Conservation (phyloP, 2,113 vertebrate species). For the Melierax canorus region DNA sequence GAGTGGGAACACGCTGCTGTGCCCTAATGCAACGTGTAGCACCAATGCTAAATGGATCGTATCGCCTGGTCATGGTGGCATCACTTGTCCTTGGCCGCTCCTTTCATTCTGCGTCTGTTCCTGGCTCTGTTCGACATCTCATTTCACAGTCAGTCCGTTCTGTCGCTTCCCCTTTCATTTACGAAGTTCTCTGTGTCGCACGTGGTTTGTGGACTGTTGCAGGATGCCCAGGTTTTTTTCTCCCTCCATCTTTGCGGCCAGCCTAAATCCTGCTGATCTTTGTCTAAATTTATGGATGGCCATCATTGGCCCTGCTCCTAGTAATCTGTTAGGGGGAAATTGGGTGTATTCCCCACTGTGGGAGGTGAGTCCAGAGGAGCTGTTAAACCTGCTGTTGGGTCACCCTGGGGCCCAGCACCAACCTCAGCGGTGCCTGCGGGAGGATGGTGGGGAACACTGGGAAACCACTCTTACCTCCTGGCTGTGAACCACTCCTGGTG, state of each 20-base stretch:
- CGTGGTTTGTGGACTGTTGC: rapidly evolving
- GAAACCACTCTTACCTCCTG: background rate
- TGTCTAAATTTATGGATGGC: background rate
- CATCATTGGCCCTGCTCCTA: background rate
- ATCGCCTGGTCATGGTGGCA: rapidly evolving
- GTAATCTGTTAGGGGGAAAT: background rate
- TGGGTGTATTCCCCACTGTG: background rate
- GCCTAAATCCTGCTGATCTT: background rate
- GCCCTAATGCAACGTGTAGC: rapidly evolving
- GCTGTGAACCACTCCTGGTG: background rate
- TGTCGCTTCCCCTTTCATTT: background rate
- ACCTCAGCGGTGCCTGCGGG: background rate
- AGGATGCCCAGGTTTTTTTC: background rate
- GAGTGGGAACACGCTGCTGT: rapidly evolving
- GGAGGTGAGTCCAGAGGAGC: background rate
- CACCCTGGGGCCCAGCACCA: background rate
- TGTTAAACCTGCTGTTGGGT: background rate
- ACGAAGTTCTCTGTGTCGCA: background rate
- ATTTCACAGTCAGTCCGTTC: background rate
- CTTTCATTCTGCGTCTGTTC: background rate
- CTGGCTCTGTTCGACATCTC: background rate
- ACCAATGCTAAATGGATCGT: rapidly evolving
- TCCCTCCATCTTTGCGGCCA: background rate
- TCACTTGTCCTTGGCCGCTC: background rate
- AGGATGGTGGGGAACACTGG: background rate